Base-by-base conservation (phyloP, 37 sponge, comb jelly and placozoan species). In the Halichondria panicea region DNA sequence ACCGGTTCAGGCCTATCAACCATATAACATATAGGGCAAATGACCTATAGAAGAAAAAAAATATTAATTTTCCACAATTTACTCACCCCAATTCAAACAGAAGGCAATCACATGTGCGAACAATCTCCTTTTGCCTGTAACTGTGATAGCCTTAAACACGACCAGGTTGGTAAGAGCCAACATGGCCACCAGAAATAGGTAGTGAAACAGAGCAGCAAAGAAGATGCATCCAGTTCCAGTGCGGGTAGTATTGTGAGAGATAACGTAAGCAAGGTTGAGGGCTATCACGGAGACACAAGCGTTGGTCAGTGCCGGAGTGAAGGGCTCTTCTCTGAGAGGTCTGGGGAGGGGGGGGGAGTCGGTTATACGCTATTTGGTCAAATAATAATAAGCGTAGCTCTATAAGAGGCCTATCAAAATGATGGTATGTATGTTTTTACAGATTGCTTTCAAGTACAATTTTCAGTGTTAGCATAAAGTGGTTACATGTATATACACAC, bases 21-120 rank as follows among this genome's bases (percentile, higher is more conserved):
- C 3, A 22, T 9, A 19, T 36, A 11, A 31, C 19, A 71, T 4
- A 9, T 45, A 9, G 33, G 4, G 42, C 42, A 67, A 7, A 38
- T 22, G 42, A 40, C 19, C 18, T 3, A 35, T 1, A 67, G 21
- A 67, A n/a, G n/a, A n/a, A n/a, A n/a, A n/a, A n/a, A n/a, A n/a
- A 2, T 28, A 24, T 21, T 3, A 12, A 8, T n/a, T 9, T n/a
- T 19, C 34, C 46, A 48, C 24, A 50, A 52, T n/a, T 32, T 11
- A 75, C 66, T 65, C 46, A 77, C 77, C 40, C 77, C 77, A 77
- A 24, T 62, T 50, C 2, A 33, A 22, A 18, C 12, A 1, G 0
- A 77, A 21, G 8, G 64, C 66, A 28, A 64, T 11, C 25, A 27
- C 40, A 46, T 32, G 25, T 7, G 45, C 43, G 27, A 5, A 7